Evolutionary conservation across 2,113 vertebrate species (phyloP).

Genomic region (Pachyramphus minor): DNA sequence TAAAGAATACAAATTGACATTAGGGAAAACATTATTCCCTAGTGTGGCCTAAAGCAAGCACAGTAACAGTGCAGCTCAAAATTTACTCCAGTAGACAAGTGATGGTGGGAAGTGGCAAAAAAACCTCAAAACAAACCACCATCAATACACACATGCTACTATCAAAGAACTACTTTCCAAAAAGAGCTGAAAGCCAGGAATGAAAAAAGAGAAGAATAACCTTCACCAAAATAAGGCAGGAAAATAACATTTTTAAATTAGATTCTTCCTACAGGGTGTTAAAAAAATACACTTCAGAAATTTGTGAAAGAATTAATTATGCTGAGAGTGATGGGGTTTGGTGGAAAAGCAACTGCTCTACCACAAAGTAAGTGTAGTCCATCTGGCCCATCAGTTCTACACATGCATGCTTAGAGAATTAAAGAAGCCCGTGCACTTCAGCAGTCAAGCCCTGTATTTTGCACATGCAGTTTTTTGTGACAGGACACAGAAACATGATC

Average conservation of each 20-base stretch:
- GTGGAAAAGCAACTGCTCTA: neutral
- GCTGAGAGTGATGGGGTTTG: neutral
- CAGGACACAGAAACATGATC: neutral
- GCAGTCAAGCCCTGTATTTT: neutral
- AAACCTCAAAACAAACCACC: neutral
- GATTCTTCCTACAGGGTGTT: neutral
- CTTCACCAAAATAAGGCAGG: neutral
- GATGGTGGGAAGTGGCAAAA: accelerated
- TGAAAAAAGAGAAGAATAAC: neutral
- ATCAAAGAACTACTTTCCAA: neutral
- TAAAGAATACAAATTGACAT: neutral
- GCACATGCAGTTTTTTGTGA: neutral
- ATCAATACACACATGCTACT: neutral
- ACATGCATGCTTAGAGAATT: neutral
- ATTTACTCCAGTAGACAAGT: neutral
- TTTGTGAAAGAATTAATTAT: neutral
- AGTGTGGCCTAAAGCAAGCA: neutral
- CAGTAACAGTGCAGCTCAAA: neutral
- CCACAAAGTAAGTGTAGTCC: neutral
- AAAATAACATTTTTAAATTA: neutral
- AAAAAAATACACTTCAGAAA: neutral
- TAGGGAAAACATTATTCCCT: neutral
- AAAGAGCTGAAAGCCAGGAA: neutral
- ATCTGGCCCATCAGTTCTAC: neutral
- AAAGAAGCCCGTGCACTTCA: neutral